These are phyloP conservation scores for Ciconia nigra DNA, from an alignment of 2,797 vertebrate species.

Conservation along the genomic window DNA sequence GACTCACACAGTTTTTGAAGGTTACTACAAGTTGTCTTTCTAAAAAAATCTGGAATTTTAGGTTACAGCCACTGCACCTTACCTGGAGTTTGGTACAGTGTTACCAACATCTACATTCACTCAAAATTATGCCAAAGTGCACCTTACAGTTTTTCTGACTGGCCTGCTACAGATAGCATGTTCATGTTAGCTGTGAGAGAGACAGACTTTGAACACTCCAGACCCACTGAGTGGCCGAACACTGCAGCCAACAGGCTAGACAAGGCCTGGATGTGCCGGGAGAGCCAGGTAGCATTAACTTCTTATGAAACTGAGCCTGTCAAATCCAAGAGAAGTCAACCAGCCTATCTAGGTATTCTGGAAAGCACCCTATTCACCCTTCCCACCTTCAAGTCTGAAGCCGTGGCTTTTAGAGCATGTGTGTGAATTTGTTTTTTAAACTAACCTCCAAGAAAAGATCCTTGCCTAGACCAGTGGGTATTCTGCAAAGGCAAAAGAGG, in stretches of 20 bases:
- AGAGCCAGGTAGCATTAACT: neutral
- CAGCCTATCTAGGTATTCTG: neutral
- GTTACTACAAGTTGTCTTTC: neutral
- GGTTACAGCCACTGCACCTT: neutral
- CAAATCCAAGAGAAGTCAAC: neutral
- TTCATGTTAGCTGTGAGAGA: accelerated
- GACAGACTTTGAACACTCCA: neutral
- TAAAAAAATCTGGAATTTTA: neutral
- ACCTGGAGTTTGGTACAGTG: neutral
- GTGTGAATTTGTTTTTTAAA: neutral
- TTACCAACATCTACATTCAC: neutral
- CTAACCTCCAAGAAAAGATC: neutral
- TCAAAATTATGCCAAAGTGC: neutral
- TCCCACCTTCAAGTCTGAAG: neutral
- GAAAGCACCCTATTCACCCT: neutral
- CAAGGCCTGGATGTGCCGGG: neutral
- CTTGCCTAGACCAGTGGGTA: neutral
- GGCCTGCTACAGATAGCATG: neutral
- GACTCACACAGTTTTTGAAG: neutral
- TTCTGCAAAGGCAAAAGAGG: neutral
- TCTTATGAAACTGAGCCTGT: neutral
- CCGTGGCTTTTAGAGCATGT: neutral
- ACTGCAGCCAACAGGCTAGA: neutral
- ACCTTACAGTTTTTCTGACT: neutral
- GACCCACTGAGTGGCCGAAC: neutral